Percentiles rank a stretch among this genome's conserved stretches.
These are phyloP conservation scores for Poecile montanus DNA, from an alignment of 2,797 vertebrate genomes.

Conservation along the genomic window DNA sequence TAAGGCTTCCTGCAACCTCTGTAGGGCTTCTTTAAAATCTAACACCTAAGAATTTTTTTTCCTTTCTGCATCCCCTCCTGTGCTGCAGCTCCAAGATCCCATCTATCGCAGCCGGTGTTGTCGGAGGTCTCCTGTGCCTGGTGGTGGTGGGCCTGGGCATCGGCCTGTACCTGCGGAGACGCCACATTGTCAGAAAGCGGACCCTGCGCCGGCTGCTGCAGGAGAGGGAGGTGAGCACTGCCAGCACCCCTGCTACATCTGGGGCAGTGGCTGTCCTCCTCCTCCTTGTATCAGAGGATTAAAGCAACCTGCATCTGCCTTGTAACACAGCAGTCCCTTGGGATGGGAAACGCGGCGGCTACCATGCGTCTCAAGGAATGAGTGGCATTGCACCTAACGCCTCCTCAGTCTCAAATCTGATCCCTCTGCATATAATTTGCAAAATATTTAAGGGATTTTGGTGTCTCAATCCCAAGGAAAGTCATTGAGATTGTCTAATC, in stretches of 20 bases:
- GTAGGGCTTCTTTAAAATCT: neutral
- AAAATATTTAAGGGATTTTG: neutral
- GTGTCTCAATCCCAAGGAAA: neutral
- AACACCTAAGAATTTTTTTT: neutral
- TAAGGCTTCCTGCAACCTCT: neutral
- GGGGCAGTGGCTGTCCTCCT: rapidly evolving
- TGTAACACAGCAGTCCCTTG: neutral
- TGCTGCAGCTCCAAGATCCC: conserved; percentile 82
- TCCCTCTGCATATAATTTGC: neutral
- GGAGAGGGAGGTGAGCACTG: conserved; percentile 85
- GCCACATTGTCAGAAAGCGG: conserved; percentile 92
- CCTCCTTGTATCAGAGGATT: neutral
- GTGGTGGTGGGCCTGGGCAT: conserved; percentile 84
- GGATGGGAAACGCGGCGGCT: rapidly evolving
- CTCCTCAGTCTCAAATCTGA: neutral
- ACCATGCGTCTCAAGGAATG: rapidly evolving
- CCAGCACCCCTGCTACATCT: rapidly evolving
- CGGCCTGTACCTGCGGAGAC: conserved; percentile 87
- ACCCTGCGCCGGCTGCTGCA: conserved; percentile 92
- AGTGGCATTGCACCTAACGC: rapidly evolving
- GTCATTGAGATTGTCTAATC: neutral
- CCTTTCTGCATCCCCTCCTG: neutral
- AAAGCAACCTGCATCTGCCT: neutral
- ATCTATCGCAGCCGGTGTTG: conserved; percentile 88
- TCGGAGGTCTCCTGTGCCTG: conserved; percentile 87